A percentile compares a stretch with the other conserved stretches of the same genome.
Evolutionary conservation across 2,888 invertebrate genomes (phyloP).

Genomic region (Clitarchus hookeri): DNA sequence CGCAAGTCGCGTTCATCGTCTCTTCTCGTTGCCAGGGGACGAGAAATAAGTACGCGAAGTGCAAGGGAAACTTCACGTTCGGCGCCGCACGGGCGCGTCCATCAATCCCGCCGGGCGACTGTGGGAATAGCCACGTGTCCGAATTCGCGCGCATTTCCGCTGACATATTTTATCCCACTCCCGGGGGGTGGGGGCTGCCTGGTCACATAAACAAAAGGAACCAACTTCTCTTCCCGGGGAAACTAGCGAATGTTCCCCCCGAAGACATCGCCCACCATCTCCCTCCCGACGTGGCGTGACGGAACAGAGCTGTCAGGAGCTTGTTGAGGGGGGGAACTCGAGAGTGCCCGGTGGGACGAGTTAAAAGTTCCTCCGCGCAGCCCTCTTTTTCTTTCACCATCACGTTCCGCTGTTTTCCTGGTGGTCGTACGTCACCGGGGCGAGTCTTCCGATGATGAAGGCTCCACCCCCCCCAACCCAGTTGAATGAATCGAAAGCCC

Average conservation of each 20-base stretch:
- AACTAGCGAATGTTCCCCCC: background rate
- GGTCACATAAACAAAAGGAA: slow-evolving; percentile 5
- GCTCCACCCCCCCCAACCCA: no score
- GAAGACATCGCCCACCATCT: background rate
- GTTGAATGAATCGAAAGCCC: no score
- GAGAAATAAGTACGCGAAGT: background rate
- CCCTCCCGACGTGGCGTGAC: background rate
- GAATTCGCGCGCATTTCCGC: background rate
- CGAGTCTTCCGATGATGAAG: no score
- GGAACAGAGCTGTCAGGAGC: background rate
- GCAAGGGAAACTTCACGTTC: background rate
- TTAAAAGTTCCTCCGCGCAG: background rate
- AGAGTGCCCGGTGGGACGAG: background rate
- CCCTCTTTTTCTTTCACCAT: background rate
- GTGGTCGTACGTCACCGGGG: no score
- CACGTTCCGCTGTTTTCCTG: no score
- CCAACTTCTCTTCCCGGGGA: slow-evolving; percentile 3
- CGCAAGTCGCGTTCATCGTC: no score
- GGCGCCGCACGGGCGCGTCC: background rate
- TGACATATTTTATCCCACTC: background rate
- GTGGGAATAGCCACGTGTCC: background rate
- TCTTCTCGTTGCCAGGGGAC: no score
- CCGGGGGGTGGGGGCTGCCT: background rate
- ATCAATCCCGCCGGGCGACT: background rate
- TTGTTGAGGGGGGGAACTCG: background rate